phyloP scores from a whole-genome alignment of 2,888 invertebrate genomes.

The Drosophila siamana region DNA sequence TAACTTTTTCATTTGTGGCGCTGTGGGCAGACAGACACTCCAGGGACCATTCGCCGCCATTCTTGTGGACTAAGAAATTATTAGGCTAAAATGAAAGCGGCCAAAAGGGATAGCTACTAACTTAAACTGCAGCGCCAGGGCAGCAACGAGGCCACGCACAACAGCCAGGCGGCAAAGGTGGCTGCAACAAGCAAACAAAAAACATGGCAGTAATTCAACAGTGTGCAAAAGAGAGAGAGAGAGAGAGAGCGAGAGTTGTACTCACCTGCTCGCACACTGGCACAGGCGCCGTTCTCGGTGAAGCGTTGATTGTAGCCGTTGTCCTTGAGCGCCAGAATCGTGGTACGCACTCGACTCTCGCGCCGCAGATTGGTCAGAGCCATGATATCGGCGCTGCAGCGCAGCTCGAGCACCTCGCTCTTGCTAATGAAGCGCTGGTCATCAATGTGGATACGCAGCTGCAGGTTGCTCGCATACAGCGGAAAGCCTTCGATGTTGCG shows the following conservation, averaged over 20 bases:
- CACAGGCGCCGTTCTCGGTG: slow-evolving; percentile 73
- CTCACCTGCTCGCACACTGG: slow-evolving; percentile 58
- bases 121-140: slow-evolving; percentile 65
- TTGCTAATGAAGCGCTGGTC: slow-evolving; percentile 83
- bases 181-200: slow-evolving; percentile 37
- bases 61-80: slow-evolving; percentile 25
- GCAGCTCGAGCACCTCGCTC: slow-evolving; percentile 83
- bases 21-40: slow-evolving; percentile 29
- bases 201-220: too few species aligned
- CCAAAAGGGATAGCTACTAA: slow-evolving; percentile 66
- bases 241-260: neutral
- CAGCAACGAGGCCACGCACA: slow-evolving; percentile 53
- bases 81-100: slow-evolving; percentile 57
- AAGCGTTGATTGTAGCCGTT: slow-evolving; percentile 84
- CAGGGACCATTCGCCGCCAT: slow-evolving; percentile 27
- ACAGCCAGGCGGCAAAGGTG: slow-evolving; percentile 62
- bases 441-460: slow-evolving; percentile 84
- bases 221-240: neutral
- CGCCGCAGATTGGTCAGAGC: slow-evolving; percentile 78
- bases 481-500: slow-evolving; percentile 83
- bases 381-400: slow-evolving; percentile 84
- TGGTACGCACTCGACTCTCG: slow-evolving; percentile 80
- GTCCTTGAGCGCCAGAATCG: slow-evolving; percentile 83
- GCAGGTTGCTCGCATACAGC: slow-evolving; percentile 83
- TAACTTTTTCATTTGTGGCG: slow-evolving; percentile 58